Evolutionary conservation across 1,140 invertebrate species (phyloP).

Genomic region (Phymastichus coffea): DNA sequence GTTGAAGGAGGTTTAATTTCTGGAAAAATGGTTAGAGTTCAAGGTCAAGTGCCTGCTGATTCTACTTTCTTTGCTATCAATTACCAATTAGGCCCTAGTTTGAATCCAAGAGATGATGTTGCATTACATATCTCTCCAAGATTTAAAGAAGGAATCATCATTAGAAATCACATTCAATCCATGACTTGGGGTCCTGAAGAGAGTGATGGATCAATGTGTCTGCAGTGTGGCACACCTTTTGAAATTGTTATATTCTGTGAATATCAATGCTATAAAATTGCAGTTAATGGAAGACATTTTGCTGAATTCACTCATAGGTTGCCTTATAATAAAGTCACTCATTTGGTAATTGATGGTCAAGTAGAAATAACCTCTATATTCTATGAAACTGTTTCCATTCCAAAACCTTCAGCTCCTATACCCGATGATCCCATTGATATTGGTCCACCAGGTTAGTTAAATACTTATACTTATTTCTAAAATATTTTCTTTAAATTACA

Average conservation of each 20-base stretch:
- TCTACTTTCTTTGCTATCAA: slow-evolving; percentile 62
- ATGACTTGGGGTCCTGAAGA: slow-evolving; percentile 70
- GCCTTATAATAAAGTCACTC: slow-evolving; percentile 63
- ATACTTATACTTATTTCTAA: slow-evolving; percentile 2
- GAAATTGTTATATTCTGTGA: slow-evolving; percentile 75
- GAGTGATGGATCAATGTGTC: slow-evolving; percentile 66
- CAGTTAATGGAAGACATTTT: slow-evolving; percentile 76
- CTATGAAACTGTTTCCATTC: slow-evolving; percentile 56
- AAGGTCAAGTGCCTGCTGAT: slow-evolving; percentile 48
- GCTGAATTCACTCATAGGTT: slow-evolving; percentile 74
- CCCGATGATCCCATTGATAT: slow-evolving; percentile 40
- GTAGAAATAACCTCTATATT: slow-evolving; percentile 63
- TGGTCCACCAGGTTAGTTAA: slow-evolving; percentile 48
- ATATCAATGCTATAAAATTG: slow-evolving; percentile 69
- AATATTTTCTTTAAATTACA: neutral
- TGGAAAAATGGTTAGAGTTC: slow-evolving; percentile 59
- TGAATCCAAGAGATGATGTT: slow-evolving; percentile 63
- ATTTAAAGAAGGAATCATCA: slow-evolving; percentile 57
- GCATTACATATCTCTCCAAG: slow-evolving; percentile 64
- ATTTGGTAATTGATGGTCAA: slow-evolving; percentile 74
- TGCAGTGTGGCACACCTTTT: slow-evolving; percentile 67
- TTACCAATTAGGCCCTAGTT: slow-evolving; percentile 61
- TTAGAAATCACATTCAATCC: slow-evolving; percentile 61
- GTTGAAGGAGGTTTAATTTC: slow-evolving; percentile 56
- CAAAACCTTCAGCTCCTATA: slow-evolving; percentile 26